phyloP scores from a whole-genome alignment of 2,113 vertebrate genomes.

The Paradoxurus hermaphroditus region DNA sequence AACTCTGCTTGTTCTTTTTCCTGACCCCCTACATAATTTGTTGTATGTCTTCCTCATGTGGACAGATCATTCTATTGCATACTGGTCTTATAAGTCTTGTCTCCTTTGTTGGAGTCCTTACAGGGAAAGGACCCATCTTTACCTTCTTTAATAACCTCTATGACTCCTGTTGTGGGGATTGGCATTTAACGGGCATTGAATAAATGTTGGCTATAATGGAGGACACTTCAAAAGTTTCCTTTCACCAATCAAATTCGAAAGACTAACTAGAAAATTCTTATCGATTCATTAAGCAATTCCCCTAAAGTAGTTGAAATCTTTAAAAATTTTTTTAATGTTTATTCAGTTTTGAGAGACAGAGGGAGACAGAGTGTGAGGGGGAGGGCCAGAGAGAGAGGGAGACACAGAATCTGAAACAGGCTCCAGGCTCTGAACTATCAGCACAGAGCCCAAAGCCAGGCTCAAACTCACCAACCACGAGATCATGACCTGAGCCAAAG shows the following conservation, averaged over 20 bases:
- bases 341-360: too few relatives aligned
- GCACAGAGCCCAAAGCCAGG: accelerated
- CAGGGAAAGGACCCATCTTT: not conserved
- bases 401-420: too few relatives aligned
- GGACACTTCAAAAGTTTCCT: not conserved
- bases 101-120: not conserved
- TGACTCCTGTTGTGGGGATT: not conserved
- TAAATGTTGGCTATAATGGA: not conserved
- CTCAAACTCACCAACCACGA: too few relatives aligned
- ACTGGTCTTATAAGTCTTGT: not conserved
- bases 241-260: not conserved
- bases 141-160: not conserved
- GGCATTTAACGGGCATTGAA: not conserved
- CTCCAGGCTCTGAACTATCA: too few relatives aligned
- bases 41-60: not conserved
- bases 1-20: not conserved
- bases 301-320: not conserved
- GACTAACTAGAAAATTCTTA: not conserved
- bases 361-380: too few relatives aligned
- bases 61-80: not conserved
- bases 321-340: not conserved
- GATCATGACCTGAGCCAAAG: too few relatives aligned
- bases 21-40: not conserved
- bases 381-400: too few relatives aligned
- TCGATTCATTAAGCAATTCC: not conserved